Base-by-base conservation (phyloP, 2,797 vertebrate species). In the Toxotes lorentzi region DNA sequence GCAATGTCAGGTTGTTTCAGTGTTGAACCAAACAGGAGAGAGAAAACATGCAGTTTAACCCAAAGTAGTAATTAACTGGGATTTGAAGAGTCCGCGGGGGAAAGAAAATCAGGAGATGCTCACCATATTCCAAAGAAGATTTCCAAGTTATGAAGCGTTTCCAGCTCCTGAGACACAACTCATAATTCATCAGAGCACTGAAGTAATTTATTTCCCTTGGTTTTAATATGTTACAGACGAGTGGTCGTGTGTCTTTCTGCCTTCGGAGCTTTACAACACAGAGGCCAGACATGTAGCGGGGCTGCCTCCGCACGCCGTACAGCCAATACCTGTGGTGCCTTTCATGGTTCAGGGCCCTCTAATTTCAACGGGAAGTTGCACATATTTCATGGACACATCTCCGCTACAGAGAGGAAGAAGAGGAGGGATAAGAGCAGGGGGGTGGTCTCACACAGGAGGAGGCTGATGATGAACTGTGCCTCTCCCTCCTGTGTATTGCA, bases 221-320 rank as follows among this genome's bases (percentile, higher is more conserved):
- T 95, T 98, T 98, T 99, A 98, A 99, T 98, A 98, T 96, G 97
- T 98, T 96, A 98, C 97, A 98, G 97, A 95, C 95, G 96, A 97
- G 94, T 91, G 96, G 94, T 87, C 95, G 95, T 97, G 97, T 95
- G 96, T 97, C 96, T 97, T 95, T 96, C 95, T 94, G 93, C 96
- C 93, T 90, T 95, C 92, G 91, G 95, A 96, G 95, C 96, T 95
- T 96, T 95, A 93, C 94, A 95, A 95, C 96, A 93, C 95, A 16
- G 77, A 68, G 95, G 92, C 96, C 93, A 83, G 93, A 95, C 95
- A 88, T 94, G 94, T 95, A 95, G 94, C 91, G 85, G 92, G 80
- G 78, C 85, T 19, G 78, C 77, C 32, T 34, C 83, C 2, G 50
- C 68, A 0, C 54, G 24, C 83, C 35, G 91, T 93, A 91, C 95